Evolutionary conservation across 2,888 invertebrate genomes (phyloP), one percentile per base, ranked within the genome.

Genomic region (Lasiommata megera): DNA sequence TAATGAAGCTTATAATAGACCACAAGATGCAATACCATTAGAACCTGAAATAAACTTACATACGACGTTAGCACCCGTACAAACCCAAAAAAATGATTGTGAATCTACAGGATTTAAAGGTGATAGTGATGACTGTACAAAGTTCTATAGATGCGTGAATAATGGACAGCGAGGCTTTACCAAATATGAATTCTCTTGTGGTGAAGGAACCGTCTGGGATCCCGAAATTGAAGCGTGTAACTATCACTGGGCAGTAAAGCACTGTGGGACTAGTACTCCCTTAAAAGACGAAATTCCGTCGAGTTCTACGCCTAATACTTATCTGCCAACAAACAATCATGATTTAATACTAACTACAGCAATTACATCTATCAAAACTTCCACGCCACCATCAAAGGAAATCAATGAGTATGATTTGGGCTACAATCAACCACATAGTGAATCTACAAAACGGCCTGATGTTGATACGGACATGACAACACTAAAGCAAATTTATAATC

Each of bases 141-240:
- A 62, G 17, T 67, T 67, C 41, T 67, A 60, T 66, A 87, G 94
- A 60, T 95, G 95, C 70, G 94, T 94, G 0, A 79, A 82, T 59
- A 82, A 85, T 60, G 87, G 88, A 14, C 75, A 75, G 61, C 81
- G 83, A 51, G 77, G 79, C 6, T 91, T 73, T 60, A 89, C 73
- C 2, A 90, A 84, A 67, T 92, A 92, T 64, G 90, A 92, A 64
- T 93, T 93, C 71, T 73, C 80, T 11, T 93, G 93, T 69, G 92
- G 92, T 1, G 83, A 87, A 57, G 93, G 92, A 28, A 93, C 93
- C 3, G 92, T 92, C 12, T 93, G 93, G 93, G 93, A 93, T 77
- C 74, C 88, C 59, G 76, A 77, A 50, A 79, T 92, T 23, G 84
- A 87, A 63, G 88, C 89, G n/a, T 93, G 93, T 69, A 93, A 93